phyloP scores from a whole-genome alignment of 2,797 vertebrate species.

The Betta splendens region DNA sequence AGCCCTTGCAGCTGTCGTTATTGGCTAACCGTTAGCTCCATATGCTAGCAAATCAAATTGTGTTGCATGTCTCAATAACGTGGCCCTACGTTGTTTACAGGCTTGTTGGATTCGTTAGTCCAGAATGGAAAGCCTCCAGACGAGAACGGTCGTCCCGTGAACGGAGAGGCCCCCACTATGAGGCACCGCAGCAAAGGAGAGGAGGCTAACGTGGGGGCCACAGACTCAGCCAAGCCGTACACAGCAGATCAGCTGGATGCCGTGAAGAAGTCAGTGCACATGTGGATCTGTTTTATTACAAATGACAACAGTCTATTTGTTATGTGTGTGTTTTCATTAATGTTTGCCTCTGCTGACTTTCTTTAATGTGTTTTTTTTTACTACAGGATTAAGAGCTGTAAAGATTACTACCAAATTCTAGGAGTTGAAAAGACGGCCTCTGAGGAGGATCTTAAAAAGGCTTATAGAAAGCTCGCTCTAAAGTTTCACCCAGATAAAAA shows the following conservation, averaged over 20 bases:
- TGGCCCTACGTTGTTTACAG: conserved; percentile 58
- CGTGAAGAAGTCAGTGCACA: conserved; percentile 87
- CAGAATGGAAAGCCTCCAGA: conserved; percentile 82
- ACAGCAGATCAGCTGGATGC: conserved; percentile 91
- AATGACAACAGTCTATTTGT: no score
- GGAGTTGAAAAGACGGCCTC: conserved; percentile 90
- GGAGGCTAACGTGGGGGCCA: conserved; percentile 64
- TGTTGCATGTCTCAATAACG: not conserved
- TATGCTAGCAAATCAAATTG: conserved; percentile 4
- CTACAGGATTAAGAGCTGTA: conserved; percentile 94
- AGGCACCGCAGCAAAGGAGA: conserved; percentile 76
- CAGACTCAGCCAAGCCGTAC: conserved; percentile 87
- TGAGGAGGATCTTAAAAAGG: conserved; percentile 97
- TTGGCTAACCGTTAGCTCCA: conserved; percentile 23
- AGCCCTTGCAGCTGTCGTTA: not conserved
- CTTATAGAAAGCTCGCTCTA: conserved; percentile 94
- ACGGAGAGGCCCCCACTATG: conserved; percentile 76
- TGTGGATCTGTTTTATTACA: not conserved
- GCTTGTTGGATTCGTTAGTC: conserved; percentile 83
- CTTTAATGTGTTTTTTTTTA: conserved; percentile 1
- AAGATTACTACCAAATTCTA: conserved; percentile 98
- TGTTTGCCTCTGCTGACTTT: no score
- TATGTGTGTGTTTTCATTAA: no score
- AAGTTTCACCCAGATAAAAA: conserved; percentile 99
- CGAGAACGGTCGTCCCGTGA: conserved; percentile 66